These are phyloP conservation scores for Pangasius mekongensis DNA, from an alignment of 2,797 vertebrate genomes.

Conservation along the genomic window DNA sequence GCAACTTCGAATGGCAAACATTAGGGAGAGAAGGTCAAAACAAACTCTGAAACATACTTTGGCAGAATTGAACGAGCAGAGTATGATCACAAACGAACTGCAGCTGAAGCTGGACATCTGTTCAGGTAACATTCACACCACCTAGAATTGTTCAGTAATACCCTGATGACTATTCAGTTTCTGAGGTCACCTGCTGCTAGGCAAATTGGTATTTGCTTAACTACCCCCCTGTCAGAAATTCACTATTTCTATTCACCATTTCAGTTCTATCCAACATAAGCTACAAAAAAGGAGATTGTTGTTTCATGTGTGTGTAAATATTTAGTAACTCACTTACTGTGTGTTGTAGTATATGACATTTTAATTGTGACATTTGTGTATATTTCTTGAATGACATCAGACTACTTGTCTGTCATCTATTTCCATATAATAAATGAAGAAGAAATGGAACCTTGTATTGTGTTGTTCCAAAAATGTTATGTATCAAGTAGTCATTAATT, in stretches of 20 bases:
- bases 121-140: neutral
- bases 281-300: neutral
- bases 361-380: no score
- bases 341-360: no score
- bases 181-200: neutral
- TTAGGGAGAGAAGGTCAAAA: neutral
- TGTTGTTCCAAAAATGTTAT: no score
- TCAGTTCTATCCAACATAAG: neutral
- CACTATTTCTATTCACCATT: neutral
- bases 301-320: neutral
- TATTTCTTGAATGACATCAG: no score
- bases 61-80: no score
- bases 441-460: no score
- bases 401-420: no score
- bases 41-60: neutral
- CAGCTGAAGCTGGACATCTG: neutral
- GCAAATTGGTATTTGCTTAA: neutral
- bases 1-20: neutral
- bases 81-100: no score
- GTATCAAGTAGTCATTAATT: no score
- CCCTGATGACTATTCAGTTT: neutral
- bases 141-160: neutral
- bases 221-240: neutral
- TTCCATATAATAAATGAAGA: no score
- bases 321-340: no score